Percentiles rank a stretch among this genome's conserved stretches.
Evolutionary conservation across 1,140 invertebrate genomes (phyloP).

Genomic region (Scaptodrosophila lebanonensis): DNA sequence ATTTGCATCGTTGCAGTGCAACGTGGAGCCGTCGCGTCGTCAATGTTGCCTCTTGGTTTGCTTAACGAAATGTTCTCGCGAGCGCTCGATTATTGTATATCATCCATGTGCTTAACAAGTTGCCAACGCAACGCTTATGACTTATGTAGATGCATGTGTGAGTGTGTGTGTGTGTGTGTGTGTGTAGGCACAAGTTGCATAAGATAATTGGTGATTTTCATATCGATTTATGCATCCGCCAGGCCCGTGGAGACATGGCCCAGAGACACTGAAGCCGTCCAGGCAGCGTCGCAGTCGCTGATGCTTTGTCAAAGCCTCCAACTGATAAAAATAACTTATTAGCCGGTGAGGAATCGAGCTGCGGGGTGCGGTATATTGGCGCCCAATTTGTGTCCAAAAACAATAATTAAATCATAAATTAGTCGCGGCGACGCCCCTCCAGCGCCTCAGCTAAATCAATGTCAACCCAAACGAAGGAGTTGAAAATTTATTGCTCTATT

Average conservation of each 20-base stretch:
- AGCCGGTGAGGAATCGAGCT: constrained; percentile 44
- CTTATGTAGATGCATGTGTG: constrained; percentile 24
- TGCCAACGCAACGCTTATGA: constrained; percentile 60
- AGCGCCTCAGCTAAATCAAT: constrained; percentile 58
- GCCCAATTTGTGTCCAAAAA: constrained; percentile 28
- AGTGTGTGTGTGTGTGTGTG: background rate
- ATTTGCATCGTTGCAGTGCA: constrained; percentile 52
- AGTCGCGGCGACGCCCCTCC: too few species aligned
- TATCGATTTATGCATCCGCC: constrained; percentile 73
- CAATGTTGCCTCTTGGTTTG: constrained; percentile 41
- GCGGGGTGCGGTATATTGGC: constrained; percentile 35
- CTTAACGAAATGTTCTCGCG: constrained; percentile 62
- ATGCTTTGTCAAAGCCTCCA: constrained; percentile 30
- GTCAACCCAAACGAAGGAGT: constrained; percentile 51
- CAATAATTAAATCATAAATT: constrained; percentile 74
- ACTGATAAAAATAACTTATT: constrained; percentile 34
- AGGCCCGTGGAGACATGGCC: constrained; percentile 4
- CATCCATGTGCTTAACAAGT: constrained; percentile 60
- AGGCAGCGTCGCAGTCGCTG: constrained; percentile 1
- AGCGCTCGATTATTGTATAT: constrained; percentile 68
- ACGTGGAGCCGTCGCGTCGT: constrained; percentile 27
- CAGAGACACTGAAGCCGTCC: background rate
- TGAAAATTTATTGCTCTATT: constrained; percentile 69
- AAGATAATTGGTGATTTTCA: constrained; percentile 75
- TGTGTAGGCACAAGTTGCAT: constrained; percentile 47